A percentile compares a stretch with the other conserved stretches of the same genome.
phyloP scores from a whole-genome alignment of 1,140 invertebrate genomes.

The Anastrepha obliqua region DNA sequence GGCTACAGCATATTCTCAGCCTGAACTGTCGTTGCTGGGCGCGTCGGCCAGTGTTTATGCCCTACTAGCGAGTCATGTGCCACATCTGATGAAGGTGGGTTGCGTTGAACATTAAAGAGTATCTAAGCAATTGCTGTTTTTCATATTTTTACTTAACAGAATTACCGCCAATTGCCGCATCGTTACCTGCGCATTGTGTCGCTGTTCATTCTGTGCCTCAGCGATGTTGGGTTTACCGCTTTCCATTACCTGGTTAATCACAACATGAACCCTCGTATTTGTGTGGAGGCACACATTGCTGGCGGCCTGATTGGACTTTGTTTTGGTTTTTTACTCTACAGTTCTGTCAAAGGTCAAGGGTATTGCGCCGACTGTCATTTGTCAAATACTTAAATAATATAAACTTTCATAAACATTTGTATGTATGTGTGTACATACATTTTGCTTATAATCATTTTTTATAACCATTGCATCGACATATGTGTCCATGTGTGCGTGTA shows the following conservation, averaged over 20 bases:
- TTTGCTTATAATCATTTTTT: not conserved
- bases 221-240: constrained; percentile 76
- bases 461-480: no score
- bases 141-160: constrained; percentile 74
- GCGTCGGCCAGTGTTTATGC: constrained; percentile 97
- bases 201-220: constrained; percentile 78
- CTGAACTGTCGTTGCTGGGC: constrained; percentile 86
- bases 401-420: not conserved
- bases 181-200: constrained; percentile 77
- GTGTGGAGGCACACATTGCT: constrained; percentile 86
- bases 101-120: not conserved
- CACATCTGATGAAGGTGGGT: constrained; percentile 90
- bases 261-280: constrained; percentile 77
- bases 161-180: constrained; percentile 78
- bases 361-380: not conserved
- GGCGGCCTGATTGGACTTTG: constrained; percentile 87
- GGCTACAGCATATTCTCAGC: constrained; percentile 87
- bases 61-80: constrained; percentile 91
- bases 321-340: constrained; percentile 85
- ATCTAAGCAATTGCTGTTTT: not conserved
- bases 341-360: constrained; percentile 31
- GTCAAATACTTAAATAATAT: not conserved
- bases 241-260: constrained; percentile 73
- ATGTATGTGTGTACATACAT: not conserved
- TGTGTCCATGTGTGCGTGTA: not conserved